Evolutionary conservation across 2,797 vertebrate genomes (phyloP), one percentile per base, ranked within the genome.

Genomic region (Hylomyscus alleni): DNA sequence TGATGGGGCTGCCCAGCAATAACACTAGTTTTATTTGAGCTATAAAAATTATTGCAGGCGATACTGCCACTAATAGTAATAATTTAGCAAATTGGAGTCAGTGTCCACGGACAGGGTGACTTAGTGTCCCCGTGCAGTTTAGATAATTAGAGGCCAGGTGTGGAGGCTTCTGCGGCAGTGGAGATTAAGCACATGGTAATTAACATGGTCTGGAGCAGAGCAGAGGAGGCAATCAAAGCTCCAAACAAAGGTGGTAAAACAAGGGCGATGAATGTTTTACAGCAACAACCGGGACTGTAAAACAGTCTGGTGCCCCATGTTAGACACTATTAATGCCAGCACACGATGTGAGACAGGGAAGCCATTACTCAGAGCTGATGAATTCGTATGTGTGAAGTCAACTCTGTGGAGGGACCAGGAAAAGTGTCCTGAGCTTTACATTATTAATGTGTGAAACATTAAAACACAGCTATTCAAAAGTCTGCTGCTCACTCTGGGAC

Each of bases 41-140:
- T 90, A 93, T 94, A 94, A 97, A 97, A 97, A 95, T 95, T 47
- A 97, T 14, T 93, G 67, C 91, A 90, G 90, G 93, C 37, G 75
- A 84, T 93, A 93, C 77, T 88, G 93, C 76, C 65, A 29, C 89
- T 97, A 96, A 95, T 89, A 69, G 90, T 77, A 95, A 95, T 95
- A 72, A 95, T 86, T 4, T 94, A 85, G 67, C 96, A 95, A 94
- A 95, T 2, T 94, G 69, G 95, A 97, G 88, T 89, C 92, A 60
- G 60, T 77, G 92, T 22, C n/a, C 11, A 77, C 1, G 34, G 94
- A 86, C 12, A 6, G 50, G 77, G 72, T 0, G 11, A 84, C 69
- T 84, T 60, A 56, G 14, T 37, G 69, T 72, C 85, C 75, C 56
- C 1, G 0, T 69, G 90, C 60, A 80, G 73, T 91, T 94, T 60